Conservation (phyloP, 2,797 vertebrate species). For the Hydrocynus forskahlii region DNA sequence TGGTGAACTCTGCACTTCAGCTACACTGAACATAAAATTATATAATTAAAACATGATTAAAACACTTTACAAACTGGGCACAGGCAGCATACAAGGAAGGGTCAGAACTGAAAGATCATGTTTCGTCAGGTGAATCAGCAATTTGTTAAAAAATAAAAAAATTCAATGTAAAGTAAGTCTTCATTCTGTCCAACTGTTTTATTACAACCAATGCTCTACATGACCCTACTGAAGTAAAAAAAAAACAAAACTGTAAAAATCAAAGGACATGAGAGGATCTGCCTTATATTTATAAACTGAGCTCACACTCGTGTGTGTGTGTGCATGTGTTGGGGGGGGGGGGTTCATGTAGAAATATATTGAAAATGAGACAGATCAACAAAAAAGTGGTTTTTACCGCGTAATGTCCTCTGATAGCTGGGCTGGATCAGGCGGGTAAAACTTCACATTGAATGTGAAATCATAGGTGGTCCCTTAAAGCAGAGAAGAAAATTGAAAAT, state of each 20-base stretch:
- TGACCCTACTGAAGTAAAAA: not conserved
- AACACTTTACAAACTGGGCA: no score
- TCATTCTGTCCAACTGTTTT: not conserved
- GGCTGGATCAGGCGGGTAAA: slow-evolving; percentile 94
- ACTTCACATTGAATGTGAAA: slow-evolving; percentile 96
- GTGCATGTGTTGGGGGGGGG: not conserved
- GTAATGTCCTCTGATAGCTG: slow-evolving; percentile 97
- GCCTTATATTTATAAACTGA: slow-evolving; percentile 38
- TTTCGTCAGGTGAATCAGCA: not conserved
- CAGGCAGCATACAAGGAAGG: no score
- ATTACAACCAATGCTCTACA: not conserved
- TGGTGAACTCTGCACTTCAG: no score
- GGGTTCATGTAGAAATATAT: not conserved
- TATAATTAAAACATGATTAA: no score
- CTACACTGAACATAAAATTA: no score
- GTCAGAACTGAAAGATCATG: not conserved
- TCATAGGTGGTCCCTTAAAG: slow-evolving; percentile 84
- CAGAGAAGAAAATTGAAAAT: not conserved
- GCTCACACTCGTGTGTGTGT: not conserved
- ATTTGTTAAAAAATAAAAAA: not conserved
- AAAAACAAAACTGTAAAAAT: not conserved
- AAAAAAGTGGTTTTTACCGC: slow-evolving; percentile 73
- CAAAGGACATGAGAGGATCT: slow-evolving; percentile 1
- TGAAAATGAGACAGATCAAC: not conserved
- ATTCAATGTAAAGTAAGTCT: not conserved